phyloP scores from a whole-genome alignment of 2,797 vertebrate species.

The Oceanodroma leucorhoa region DNA sequence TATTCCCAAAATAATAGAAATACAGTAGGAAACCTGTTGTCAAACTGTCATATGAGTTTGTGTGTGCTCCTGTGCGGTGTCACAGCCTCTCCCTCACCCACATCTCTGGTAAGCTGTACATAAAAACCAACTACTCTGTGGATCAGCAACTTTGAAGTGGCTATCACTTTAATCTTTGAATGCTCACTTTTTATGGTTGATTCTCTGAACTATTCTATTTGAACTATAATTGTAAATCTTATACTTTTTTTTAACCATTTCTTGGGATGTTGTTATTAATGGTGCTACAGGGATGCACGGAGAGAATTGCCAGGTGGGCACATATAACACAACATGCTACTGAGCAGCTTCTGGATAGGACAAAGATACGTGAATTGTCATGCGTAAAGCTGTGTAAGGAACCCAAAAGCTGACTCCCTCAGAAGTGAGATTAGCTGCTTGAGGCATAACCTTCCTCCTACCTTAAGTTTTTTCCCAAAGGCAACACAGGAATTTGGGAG shows the following conservation, averaged over 20 bases:
- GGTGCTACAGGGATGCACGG: background rate
- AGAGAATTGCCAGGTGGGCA: background rate
- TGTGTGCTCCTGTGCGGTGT: background rate
- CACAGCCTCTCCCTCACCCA: background rate
- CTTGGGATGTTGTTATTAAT: background rate
- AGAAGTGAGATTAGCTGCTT: background rate
- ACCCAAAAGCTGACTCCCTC: background rate
- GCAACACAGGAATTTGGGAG: background rate
- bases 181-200: background rate
- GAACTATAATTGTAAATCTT: background rate
- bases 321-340: background rate
- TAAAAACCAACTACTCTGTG: background rate
- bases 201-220: background rate
- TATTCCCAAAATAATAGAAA: background rate
- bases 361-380: background rate
- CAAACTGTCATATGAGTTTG: background rate
- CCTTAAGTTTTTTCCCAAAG: background rate
- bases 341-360: background rate
- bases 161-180: background rate
- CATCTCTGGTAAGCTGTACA: accelerated
- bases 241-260: background rate
- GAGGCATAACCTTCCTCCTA: background rate
- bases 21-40: background rate
- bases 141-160: background rate
- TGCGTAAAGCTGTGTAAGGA: background rate